Evolutionary conservation across 1,140 invertebrate species (phyloP).

Genomic region (Zaprionus africanus): DNA sequence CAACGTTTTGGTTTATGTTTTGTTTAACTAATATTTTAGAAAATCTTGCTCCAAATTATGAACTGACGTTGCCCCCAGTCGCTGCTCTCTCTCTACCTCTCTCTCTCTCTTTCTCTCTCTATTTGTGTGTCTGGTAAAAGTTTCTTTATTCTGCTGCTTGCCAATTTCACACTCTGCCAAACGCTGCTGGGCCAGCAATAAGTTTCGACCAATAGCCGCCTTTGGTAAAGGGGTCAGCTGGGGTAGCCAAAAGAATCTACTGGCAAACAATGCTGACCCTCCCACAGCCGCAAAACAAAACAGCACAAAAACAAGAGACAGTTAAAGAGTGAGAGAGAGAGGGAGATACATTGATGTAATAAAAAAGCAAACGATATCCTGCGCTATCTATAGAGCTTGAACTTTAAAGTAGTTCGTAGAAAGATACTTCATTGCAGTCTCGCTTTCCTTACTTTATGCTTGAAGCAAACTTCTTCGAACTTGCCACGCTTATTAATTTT

Average conservation of each 20-base stretch:
- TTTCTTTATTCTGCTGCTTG: conserved; percentile 77
- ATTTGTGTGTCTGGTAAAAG: conserved; percentile 46
- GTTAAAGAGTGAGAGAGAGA: not conserved
- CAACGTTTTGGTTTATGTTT: conserved; percentile 80
- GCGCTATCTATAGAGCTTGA: not conserved
- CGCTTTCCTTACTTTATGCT: too few species aligned
- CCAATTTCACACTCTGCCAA: conserved; percentile 82
- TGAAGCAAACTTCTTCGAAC: not conserved
- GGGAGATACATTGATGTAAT: not conserved
- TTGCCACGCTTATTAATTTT: conserved; percentile 70
- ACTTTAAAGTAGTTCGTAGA: not conserved
- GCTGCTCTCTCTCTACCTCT: conserved; percentile 10
- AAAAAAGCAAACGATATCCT: not conserved
- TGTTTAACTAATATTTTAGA: conserved; percentile 81
- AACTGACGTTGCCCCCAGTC: conserved; percentile 44
- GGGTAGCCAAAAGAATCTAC: conserved; percentile 12
- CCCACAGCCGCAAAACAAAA: conserved; percentile 1
- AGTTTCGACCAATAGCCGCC: conserved; percentile 60
- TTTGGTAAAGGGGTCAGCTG: conserved; percentile 39
- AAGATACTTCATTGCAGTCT: not conserved
- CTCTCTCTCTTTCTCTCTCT: conserved; percentile 4
- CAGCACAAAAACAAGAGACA: conserved; percentile 2
- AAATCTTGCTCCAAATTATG: conserved; percentile 77
- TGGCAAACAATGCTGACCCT: conserved; percentile 35
- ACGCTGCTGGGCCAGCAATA: conserved; percentile 71